A percentile compares a stretch with the other conserved stretches of the same genome.
Conservation (phyloP, 1,140 invertebrate species). For the Lordiphosa clarofinis region DNA sequence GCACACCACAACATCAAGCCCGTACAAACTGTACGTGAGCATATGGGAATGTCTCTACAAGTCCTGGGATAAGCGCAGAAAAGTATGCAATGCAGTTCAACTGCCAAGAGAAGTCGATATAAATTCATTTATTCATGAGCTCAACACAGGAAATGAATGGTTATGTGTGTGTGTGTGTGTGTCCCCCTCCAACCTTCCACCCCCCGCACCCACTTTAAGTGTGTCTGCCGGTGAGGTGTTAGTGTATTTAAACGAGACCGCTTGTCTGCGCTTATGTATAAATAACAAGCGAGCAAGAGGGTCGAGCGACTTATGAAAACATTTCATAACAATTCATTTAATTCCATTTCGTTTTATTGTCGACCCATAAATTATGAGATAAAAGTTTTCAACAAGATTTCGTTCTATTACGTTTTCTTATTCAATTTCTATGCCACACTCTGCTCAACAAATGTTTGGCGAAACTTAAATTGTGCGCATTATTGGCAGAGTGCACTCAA, state of each 20-base stretch:
- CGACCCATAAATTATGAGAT: slow-evolving; percentile 9
- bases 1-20: neutral
- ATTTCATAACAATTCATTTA: slow-evolving; percentile 2
- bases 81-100: slow-evolving; percentile 60
- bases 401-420: slow-evolving; percentile 23
- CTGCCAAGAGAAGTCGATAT: slow-evolving; percentile 62
- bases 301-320: slow-evolving; percentile 36
- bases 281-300: slow-evolving; percentile 16
- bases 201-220: neutral
- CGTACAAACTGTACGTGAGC: slow-evolving; percentile 14
- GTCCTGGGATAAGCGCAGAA: slow-evolving; percentile 41
- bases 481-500: slow-evolving; percentile 75
- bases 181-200: neutral
- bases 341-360: slow-evolving; percentile 34
- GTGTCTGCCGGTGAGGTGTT: slow-evolving; percentile 18
- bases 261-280: slow-evolving; percentile 27
- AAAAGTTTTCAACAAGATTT: slow-evolving; percentile 20
- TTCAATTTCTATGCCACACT: slow-evolving; percentile 32
- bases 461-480: slow-evolving; percentile 73
- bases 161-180: slow-evolving; percentile 39
- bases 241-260: slow-evolving; percentile 28
- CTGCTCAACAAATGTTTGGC: slow-evolving; percentile 29
- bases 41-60: slow-evolving; percentile 14
- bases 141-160: slow-evolving; percentile 69
- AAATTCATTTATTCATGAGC: slow-evolving; percentile 77